These are phyloP conservation scores for Lasius fuliginosus DNA, from an alignment of 2,888 invertebrate species.

Conservation along the genomic window DNA sequence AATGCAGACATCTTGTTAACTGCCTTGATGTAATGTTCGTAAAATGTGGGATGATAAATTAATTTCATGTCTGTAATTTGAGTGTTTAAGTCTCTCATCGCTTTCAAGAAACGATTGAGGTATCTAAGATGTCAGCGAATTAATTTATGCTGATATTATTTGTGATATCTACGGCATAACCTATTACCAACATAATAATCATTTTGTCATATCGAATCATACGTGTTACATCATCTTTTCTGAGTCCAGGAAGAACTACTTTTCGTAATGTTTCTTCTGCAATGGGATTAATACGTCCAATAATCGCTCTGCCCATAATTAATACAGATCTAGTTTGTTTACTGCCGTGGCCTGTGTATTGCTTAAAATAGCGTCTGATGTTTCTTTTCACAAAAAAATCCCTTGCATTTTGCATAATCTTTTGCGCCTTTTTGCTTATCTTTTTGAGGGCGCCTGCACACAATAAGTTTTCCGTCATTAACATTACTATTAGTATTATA, in stretches of 20 bases:
- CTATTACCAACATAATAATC: constrained; percentile 10
- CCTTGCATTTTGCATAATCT: constrained; percentile 12
- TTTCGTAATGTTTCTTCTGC: constrained; percentile 17
- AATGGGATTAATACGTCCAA: background rate
- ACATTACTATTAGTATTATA: constrained; percentile 16
- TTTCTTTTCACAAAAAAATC: constrained; percentile 9
- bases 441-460: background rate
- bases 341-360: background rate
- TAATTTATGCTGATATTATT: constrained; percentile 22
- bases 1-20: constrained; percentile 6
- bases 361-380: background rate
- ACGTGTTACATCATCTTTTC: constrained; percentile 2
- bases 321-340: background rate
- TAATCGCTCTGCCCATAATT: constrained; percentile 12
- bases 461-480: constrained; percentile 4
- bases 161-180: constrained; percentile 6
- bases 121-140: constrained; percentile 17
- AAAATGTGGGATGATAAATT: constrained; percentile 20
- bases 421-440: background rate
- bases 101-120: background rate
- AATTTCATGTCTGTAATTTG: background rate
- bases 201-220: constrained; percentile 4
- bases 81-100: background rate
- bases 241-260: constrained; percentile 16
- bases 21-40: constrained; percentile 16